These are phyloP conservation scores for Myripristis murdjan DNA, from an alignment of 2,797 vertebrate genomes.

Conservation along the genomic window DNA sequence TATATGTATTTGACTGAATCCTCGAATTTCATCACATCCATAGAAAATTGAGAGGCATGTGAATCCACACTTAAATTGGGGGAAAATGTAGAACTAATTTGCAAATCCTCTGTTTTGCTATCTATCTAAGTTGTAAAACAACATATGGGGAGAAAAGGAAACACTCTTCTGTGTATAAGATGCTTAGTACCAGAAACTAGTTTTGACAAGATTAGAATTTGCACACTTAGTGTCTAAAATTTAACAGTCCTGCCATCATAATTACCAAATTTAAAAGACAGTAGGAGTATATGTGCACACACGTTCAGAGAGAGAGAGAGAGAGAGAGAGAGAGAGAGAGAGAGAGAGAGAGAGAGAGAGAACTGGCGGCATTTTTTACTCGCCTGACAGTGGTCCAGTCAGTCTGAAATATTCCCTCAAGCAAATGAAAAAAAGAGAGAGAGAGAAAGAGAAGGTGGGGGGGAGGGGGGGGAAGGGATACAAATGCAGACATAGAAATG, in stretches of 20 bases:
- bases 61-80: no score
- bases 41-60: no score
- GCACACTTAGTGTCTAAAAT: background rate
- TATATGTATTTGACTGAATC: no score
- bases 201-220: no score
- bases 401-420: conserved; percentile 41
- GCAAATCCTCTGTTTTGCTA: no score
- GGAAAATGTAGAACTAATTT: no score
- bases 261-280: background rate
- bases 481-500: conserved; percentile 63
- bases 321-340: conserved; percentile 13
- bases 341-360: conserved; percentile 33
- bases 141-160: no score
- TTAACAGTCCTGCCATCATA: conserved; percentile 9
- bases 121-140: no score
- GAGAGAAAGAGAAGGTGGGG: conserved; percentile 34
- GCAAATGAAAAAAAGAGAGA: conserved; percentile 39
- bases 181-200: no score
- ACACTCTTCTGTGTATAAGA: no score
- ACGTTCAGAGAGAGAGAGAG: background rate
- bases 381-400: conserved; percentile 41
- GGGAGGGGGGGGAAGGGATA: conserved; percentile 41
- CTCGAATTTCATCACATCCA: no score
- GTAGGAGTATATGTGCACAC: background rate
- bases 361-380: conserved; percentile 48